Percentiles rank a stretch among this genome's conserved stretches.
Evolutionary conservation across 2,888 invertebrate genomes (phyloP).

Genomic region (Chloroclystis v-ata): DNA sequence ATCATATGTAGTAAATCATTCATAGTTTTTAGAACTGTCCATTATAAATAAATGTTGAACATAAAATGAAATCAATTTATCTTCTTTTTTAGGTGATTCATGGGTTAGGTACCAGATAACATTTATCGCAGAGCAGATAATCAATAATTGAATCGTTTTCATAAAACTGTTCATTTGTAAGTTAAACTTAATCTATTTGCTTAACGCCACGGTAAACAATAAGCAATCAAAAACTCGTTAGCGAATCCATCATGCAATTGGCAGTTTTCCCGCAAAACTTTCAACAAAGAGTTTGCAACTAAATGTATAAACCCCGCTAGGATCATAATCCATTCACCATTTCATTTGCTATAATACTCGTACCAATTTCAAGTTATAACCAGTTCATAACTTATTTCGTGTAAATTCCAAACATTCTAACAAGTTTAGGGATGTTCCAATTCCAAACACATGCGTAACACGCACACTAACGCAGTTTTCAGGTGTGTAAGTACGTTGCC

Average conservation of each 20-base stretch:
- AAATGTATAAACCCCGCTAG: constrained; percentile 4
- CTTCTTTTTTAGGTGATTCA: too few relatives aligned
- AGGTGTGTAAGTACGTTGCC: constrained; percentile 11
- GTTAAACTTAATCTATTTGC: not conserved
- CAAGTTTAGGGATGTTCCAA: constrained; percentile 19
- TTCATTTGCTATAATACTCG: constrained; percentile 12
- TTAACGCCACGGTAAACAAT: not conserved
- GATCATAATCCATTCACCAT: constrained; percentile 8
- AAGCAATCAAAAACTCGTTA: constrained; percentile 6
- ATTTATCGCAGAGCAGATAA: too few relatives aligned
- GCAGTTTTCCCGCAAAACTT: constrained; percentile 2
- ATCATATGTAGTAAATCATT: too few relatives aligned
- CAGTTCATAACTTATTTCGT: constrained; percentile 15
- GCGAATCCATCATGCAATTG: constrained; percentile 6
- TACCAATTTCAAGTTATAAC: constrained; percentile 18
- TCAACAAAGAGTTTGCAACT: not conserved
- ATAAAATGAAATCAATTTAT: too few relatives aligned
- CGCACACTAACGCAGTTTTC: constrained; percentile 34
- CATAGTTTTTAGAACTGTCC: too few relatives aligned
- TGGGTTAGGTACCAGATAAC: too few relatives aligned
- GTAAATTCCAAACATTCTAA: constrained; percentile 15
- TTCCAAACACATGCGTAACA: constrained; percentile 25
- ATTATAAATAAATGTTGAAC: too few relatives aligned
- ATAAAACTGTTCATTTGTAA: too few relatives aligned
- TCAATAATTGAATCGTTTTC: too few relatives aligned